These are phyloP conservation scores for Pelmatolapia mariae DNA, from an alignment of 2,113 vertebrate species.

Conservation along the genomic window DNA sequence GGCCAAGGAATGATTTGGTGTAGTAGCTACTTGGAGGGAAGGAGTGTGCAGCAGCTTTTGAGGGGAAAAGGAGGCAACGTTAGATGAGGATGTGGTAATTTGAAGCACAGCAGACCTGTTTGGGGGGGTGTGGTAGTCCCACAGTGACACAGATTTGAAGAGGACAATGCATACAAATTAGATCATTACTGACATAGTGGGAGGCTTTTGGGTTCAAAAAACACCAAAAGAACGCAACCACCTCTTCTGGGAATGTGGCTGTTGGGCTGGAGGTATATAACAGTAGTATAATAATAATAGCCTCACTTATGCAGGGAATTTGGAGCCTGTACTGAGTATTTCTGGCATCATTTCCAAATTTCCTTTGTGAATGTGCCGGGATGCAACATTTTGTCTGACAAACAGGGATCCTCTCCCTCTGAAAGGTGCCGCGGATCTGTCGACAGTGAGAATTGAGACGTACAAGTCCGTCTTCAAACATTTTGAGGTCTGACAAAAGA, in stretches of 20 bases:
- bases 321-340: neutral
- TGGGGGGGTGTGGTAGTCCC: constrained; percentile 37
- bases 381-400: constrained; percentile 15
- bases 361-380: neutral
- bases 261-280: neutral
- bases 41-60: neutral
- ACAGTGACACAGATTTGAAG: constrained; percentile 40
- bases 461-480: neutral
- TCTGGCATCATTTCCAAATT: neutral
- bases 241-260: neutral
- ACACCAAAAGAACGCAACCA: neutral
- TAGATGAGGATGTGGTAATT: constrained; percentile 6
- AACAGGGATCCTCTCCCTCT: neutral
- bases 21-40: neutral
- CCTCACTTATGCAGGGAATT: neutral
- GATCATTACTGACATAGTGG: constrained; percentile 55
- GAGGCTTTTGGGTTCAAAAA: neutral
- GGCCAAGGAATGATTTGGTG: neutral
- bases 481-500: constrained; percentile 5
- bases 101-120: constrained; percentile 13
- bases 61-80: neutral
- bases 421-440: neutral
- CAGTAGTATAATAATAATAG: neutral
- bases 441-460: neutral
- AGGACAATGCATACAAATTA: constrained; percentile 70